These are phyloP conservation scores for Cyaniris semiargus DNA, from an alignment of 2,888 invertebrate species.

Conservation along the genomic window DNA sequence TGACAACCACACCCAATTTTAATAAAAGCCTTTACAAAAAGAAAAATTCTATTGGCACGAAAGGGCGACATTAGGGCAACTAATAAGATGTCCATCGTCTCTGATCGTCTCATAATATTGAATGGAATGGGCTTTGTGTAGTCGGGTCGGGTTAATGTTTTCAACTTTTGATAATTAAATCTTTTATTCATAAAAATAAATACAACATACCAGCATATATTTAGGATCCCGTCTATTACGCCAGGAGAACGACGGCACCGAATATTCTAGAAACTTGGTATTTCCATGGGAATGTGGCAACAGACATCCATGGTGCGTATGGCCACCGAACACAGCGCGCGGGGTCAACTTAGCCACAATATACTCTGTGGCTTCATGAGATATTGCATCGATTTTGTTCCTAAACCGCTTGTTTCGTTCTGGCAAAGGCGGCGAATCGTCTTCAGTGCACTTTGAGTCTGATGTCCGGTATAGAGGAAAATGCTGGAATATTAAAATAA, in stretches of 20 bases:
- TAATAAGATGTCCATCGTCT: too few relatives aligned
- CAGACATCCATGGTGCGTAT: conserved; percentile 95
- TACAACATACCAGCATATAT: conserved; percentile 87
- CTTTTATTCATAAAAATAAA: too few relatives aligned
- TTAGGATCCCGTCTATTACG: conserved; percentile 95
- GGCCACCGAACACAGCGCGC: conserved; percentile 91
- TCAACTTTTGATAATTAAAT: too few relatives aligned
- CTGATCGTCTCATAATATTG: too few relatives aligned
- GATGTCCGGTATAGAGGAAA: conserved; percentile 95
- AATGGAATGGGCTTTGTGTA: too few relatives aligned
- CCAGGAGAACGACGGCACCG: conserved; percentile 98
- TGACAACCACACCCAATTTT: too few relatives aligned
- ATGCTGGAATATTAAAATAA: conserved; percentile 85
- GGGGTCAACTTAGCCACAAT: conserved; percentile 83
- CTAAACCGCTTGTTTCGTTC: conserved; percentile 86
- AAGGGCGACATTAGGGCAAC: too few relatives aligned
- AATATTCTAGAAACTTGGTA: conserved; percentile 84
- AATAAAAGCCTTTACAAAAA: too few relatives aligned
- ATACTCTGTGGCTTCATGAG: conserved; percentile 87
- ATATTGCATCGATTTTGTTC: conserved; percentile 92
- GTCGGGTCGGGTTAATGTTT: too few relatives aligned
- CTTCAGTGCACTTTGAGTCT: conserved; percentile 89
- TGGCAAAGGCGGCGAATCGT: conserved; percentile 88
- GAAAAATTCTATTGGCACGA: too few relatives aligned
- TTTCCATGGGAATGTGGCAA: conserved; percentile 64